These are phyloP conservation scores for Falco punctatus DNA, from an alignment of 2,113 vertebrate genomes.

Conservation along the genomic window DNA sequence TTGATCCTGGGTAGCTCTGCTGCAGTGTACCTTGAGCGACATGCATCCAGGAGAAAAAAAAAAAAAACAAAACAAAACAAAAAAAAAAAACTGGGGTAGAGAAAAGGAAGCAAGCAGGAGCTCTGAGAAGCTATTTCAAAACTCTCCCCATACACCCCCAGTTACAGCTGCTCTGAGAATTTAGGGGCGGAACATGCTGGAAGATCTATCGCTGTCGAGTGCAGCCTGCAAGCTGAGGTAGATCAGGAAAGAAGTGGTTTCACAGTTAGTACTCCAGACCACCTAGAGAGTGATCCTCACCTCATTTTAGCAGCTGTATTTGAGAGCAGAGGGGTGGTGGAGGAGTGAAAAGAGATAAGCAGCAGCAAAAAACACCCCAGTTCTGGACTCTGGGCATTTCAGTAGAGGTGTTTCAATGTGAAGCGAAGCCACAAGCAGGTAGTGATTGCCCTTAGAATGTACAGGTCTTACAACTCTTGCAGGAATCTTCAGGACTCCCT, in stretches of 20 bases:
- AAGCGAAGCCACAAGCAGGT: background rate
- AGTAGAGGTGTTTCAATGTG: background rate
- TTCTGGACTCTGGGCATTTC: background rate
- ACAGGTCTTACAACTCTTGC: background rate
- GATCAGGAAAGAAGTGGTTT: background rate
- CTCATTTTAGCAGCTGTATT: background rate
- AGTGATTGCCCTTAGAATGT: background rate
- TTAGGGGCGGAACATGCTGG: background rate
- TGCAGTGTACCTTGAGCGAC: fast-evolving
- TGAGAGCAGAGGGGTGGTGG: background rate
- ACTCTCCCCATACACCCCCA: background rate
- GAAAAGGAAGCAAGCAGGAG: background rate
- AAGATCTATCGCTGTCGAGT: background rate
- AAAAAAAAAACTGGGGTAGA: fast-evolving
- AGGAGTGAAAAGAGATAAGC: background rate
- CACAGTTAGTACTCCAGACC: background rate
- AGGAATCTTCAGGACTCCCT: background rate
- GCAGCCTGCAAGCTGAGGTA: background rate
- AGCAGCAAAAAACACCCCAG: background rate
- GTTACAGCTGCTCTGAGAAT: background rate
- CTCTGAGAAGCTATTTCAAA: background rate
- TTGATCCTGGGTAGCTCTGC: background rate
- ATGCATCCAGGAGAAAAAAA: background rate
- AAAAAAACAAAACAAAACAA: background rate
- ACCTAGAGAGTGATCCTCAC: background rate